Evolutionary conservation across 2,797 vertebrate genomes (phyloP), one percentile per base, ranked within the genome.

Genomic region (Hippopotamyrus pictus): DNA sequence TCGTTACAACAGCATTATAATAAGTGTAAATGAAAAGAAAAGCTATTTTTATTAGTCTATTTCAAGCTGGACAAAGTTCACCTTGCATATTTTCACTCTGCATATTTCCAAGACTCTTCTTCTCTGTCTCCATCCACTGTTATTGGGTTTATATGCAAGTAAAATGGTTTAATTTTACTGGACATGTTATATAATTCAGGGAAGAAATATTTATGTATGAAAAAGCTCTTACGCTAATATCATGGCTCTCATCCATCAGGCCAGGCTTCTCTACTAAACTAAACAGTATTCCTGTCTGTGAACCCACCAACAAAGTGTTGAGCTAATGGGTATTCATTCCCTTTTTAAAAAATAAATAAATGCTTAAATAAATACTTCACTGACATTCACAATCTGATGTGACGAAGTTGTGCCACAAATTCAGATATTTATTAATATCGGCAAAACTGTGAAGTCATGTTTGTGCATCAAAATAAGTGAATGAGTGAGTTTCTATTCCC

Each of bases 111-210:
- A 25, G 82, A 46, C n/a, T 12, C 11, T 84, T 50, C 46, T 29
- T 84, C 17, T n/a, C 46, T 88, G 37, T 65, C 87, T 88, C 37
- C 57, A 69, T 65, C n/a, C 62, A 65, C 73, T 46, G 22, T 33
- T 57, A 19, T 87, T 84, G n/a, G 37, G 29, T 84, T 84, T 89
- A 89, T 25, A 11, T 59, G 51, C 14, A 83, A 44, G 53, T 89
- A 76, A 5, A 53, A 79, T 37, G 88, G 3, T 25, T 76, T 88
- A 17, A 65, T 22, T 65, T 62, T 69, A 53, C 22, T 17, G 22
- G n/a, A 22, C 41, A 79, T 76, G 37, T 51, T 53, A 50, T 50
- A 76, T 33, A 87, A 88, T 88, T 25, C n/a, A 19, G 57, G 54
- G 41, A 17, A 46, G 57, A 46, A 65, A 65, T 65, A 88, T 88